Percentiles rank a stretch among this genome's conserved stretches.
These are phyloP conservation scores for Prunella himalayana DNA, from an alignment of 2,113 vertebrate genomes.

Conservation along the genomic window DNA sequence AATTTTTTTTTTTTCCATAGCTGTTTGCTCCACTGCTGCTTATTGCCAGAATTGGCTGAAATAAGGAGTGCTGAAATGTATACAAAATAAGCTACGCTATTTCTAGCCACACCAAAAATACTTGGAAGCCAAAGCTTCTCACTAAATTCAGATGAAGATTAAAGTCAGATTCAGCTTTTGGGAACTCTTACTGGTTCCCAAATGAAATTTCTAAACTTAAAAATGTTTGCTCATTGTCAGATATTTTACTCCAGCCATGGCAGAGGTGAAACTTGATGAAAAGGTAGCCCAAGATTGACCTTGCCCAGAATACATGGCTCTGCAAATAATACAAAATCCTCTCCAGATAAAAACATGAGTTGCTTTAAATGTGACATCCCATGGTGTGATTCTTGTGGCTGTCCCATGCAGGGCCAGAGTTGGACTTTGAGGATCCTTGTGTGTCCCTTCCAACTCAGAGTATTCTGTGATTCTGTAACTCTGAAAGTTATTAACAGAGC, in stretches of 20 bases:
- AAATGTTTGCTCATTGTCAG: background rate
- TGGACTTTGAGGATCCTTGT: background rate
- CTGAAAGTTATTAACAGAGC: background rate
- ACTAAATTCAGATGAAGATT: background rate
- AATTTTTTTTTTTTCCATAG: background rate
- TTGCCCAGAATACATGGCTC: background rate
- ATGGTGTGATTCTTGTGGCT: background rate
- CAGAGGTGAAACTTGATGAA: background rate
- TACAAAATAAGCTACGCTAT: background rate
- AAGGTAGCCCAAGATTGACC: background rate
- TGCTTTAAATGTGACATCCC: background rate
- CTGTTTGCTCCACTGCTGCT: background rate
- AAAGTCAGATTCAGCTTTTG: background rate
- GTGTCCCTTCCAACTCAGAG: background rate
- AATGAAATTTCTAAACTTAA: background rate
- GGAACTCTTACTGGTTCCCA: background rate
- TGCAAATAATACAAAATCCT: background rate
- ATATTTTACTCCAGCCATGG: background rate
- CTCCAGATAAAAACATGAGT: background rate
- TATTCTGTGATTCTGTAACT: background rate
- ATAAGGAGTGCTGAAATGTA: background rate
- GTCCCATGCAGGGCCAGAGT: background rate
- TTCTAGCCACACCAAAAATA: constrained; percentile 9
- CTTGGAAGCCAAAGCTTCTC: background rate
- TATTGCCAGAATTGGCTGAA: background rate